Evolutionary conservation across 1,140 invertebrate species (phyloP).

Genomic region (Calosoma granatense): DNA sequence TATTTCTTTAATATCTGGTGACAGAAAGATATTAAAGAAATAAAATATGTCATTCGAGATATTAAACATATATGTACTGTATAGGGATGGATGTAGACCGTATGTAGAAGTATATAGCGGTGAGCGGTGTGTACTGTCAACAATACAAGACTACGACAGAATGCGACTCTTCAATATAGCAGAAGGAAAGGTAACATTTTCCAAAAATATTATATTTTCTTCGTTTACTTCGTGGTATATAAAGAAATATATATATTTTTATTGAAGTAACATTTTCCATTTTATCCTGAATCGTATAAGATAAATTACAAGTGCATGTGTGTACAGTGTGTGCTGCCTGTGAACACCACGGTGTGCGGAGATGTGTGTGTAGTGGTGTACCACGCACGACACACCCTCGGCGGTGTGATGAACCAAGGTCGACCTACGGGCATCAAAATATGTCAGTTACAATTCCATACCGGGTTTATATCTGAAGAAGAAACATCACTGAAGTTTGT

Average conservation of each 20-base stretch:
- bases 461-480: slow-evolving; percentile 69
- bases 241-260: not conserved
- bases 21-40: slow-evolving; percentile 7
- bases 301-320: not conserved
- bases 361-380: slow-evolving; percentile 74
- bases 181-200: slow-evolving; percentile 56
- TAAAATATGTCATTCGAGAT: slow-evolving; percentile 12
- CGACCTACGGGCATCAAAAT: slow-evolving; percentile 80
- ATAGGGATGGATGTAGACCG: slow-evolving; percentile 83
- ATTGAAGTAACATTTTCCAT: too few species aligned
- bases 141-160: slow-evolving; percentile 79
- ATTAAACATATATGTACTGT: slow-evolving; percentile 20
- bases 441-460: slow-evolving; percentile 78
- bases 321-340: slow-evolving; percentile 31
- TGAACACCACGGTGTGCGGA: slow-evolving; percentile 60
- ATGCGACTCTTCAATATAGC: slow-evolving; percentile 69
- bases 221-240: too few species aligned
- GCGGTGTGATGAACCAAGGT: slow-evolving; percentile 59
- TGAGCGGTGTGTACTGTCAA: slow-evolving; percentile 72
- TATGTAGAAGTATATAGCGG: slow-evolving; percentile 88
- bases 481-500: slow-evolving; percentile 64
- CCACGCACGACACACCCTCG: slow-evolving; percentile 79
- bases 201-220: too few species aligned
- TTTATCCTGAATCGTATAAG: slow-evolving; percentile 1
- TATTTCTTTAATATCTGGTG: not conserved